Conservation (phyloP, 2,797 vertebrate species). For the Gastrophryne carolinensis region DNA sequence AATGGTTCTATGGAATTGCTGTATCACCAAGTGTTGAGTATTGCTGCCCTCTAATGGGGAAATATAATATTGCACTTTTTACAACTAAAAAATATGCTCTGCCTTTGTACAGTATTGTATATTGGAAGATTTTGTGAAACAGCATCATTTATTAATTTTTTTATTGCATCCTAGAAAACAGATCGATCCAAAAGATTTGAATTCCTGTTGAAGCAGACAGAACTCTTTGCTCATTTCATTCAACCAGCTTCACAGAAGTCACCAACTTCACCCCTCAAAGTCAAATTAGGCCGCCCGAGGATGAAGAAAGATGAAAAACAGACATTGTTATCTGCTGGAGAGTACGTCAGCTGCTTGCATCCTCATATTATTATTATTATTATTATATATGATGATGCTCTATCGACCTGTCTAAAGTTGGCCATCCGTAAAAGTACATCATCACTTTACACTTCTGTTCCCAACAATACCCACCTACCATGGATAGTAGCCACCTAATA, state of each 20-base stretch:
- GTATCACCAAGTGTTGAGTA: no score
- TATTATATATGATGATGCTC: no score
- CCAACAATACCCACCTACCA: no score
- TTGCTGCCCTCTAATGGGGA: constrained; percentile 20
- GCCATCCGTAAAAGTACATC: no score
- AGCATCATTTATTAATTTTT: constrained; percentile 13
- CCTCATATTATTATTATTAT: no score
- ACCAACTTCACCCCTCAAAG: constrained; percentile 80
- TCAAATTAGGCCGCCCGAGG: constrained; percentile 77
- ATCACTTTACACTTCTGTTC: no score
- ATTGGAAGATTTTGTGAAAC: no score
- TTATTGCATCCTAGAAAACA: constrained; percentile 72
- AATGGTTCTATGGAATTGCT: no score
- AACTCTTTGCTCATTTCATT: constrained; percentile 87
- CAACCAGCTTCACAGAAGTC: constrained; percentile 84
- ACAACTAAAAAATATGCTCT: no score
- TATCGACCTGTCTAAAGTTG: no score
- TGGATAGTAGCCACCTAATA: no score
- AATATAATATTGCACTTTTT: background rate
- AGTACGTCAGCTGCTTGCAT: constrained; percentile 72
- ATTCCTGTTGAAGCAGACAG: constrained; percentile 86
- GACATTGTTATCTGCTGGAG: constrained; percentile 78
- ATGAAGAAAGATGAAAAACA: constrained; percentile 83
- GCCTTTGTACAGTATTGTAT: no score
- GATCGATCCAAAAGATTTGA: constrained; percentile 85